These are phyloP conservation scores for Zosterops hypoxanthus DNA, from an alignment of 2,113 vertebrate species.

Conservation along the genomic window DNA sequence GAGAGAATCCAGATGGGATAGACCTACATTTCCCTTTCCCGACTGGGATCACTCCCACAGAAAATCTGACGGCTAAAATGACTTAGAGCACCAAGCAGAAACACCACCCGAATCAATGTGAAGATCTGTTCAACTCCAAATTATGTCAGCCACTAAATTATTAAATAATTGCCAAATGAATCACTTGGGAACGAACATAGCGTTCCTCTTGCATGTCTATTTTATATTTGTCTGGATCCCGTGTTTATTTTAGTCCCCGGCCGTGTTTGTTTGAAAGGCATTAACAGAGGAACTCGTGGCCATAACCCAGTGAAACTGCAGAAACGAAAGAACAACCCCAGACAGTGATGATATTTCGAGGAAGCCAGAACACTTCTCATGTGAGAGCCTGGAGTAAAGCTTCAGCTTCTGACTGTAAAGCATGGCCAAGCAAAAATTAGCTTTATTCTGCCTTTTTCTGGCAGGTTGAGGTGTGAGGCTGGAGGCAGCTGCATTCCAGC, in stretches of 20 bases:
- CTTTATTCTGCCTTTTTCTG: background rate
- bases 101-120: background rate
- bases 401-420: fast-evolving
- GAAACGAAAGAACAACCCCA: background rate
- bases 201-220: background rate
- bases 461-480: background rate
- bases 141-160: background rate
- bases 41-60: background rate
- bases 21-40: fast-evolving
- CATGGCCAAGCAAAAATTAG: fast-evolving
- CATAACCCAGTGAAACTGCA: background rate
- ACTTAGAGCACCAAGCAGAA: background rate
- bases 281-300: background rate
- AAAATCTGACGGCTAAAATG: background rate
- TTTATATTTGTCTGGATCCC: background rate
- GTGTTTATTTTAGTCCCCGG: background rate
- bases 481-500: background rate
- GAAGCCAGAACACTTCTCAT: background rate
- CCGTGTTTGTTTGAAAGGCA: background rate
- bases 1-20: background rate
- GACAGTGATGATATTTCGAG: background rate
- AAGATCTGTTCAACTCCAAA: background rate
- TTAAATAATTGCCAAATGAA: slow-evolving; percentile 17
- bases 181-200: slow-evolving; percentile 30
- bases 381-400: background rate